phyloP scores from a whole-genome alignment of 2,113 vertebrate genomes.

The Beaufortia kweichowensis region DNA sequence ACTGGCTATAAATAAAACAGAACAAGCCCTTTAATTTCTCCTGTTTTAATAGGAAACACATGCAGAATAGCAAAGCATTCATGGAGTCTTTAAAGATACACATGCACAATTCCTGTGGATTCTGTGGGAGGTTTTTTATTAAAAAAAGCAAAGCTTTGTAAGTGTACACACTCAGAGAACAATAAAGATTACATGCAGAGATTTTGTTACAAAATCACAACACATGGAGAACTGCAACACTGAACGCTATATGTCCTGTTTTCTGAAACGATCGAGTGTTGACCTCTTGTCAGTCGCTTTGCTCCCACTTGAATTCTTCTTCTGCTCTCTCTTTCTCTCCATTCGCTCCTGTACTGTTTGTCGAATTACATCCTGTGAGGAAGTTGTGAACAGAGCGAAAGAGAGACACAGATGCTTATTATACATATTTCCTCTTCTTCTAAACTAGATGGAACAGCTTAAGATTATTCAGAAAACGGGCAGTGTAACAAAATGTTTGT shows the following conservation, averaged over 20 bases:
- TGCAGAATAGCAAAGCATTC: too few species aligned
- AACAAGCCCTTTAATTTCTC: too few species aligned
- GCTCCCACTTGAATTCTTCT: constrained; percentile 36
- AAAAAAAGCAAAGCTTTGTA: background rate
- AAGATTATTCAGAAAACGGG: too few species aligned
- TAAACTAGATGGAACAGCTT: background rate
- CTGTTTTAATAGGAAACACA: too few species aligned
- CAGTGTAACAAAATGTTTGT: too few species aligned
- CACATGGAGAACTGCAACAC: background rate
- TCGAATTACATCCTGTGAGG: constrained; percentile 73
- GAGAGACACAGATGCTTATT: background rate
- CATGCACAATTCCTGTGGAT: background rate
- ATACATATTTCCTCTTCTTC: too few species aligned
- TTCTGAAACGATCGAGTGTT: constrained; percentile 83
- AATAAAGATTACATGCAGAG: background rate
- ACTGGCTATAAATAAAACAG: too few species aligned
- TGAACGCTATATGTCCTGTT: constrained; percentile 52
- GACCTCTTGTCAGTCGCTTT: constrained; percentile 54
- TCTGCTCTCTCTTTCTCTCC: constrained; percentile 53
- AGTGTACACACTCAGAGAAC: background rate
- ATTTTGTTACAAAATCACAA: background rate
- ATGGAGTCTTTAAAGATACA: background rate
- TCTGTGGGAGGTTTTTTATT: background rate
- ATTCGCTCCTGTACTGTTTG: constrained; percentile 69
- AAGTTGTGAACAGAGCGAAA: background rate